phyloP scores from a whole-genome alignment of 1,140 invertebrate genomes.

The Stratiolaelaps scimitus region DNA sequence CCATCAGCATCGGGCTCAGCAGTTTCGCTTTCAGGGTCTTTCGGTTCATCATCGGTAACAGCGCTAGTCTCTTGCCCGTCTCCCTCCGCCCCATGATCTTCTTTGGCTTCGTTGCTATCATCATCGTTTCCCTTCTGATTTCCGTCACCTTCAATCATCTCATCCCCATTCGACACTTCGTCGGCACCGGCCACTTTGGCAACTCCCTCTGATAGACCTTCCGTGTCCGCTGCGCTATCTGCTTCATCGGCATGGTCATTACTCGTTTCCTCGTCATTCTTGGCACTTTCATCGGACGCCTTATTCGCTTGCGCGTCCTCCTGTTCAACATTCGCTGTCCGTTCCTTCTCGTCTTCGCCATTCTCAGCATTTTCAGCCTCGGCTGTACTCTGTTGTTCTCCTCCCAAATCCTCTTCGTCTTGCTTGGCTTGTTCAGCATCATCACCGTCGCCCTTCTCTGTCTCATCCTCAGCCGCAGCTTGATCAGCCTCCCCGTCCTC shows the following conservation, averaged over 20 bases:
- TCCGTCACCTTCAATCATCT: too few species aligned
- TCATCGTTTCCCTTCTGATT: too few species aligned
- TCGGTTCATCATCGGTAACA: not conserved
- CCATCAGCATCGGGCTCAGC: not conserved
- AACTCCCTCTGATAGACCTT: not conserved
- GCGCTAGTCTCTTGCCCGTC: not conserved
- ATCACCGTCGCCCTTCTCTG: not conserved
- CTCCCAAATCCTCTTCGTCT: not conserved
- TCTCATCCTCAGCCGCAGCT: not conserved
- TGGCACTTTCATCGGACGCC: not conserved
- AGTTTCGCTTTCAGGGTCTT: constrained; percentile 1
- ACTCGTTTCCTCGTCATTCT: constrained; percentile 15
- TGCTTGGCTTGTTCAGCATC: constrained; percentile 6
- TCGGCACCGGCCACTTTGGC: not conserved
- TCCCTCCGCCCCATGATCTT: not conserved
- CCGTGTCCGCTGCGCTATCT: not conserved
- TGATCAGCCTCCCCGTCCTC: constrained; percentile 2
- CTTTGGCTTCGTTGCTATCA: not conserved
- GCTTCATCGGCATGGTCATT: not conserved
- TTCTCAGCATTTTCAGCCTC: not conserved
- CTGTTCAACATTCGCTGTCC: constrained; percentile 21
- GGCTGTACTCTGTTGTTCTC: too few species aligned
- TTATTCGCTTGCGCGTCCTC: not conserved
- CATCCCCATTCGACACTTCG: not conserved
- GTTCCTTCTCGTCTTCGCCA: not conserved